phyloP scores from a whole-genome alignment of 1,140 invertebrate genomes.

The Drosophila murphyi region DNA sequence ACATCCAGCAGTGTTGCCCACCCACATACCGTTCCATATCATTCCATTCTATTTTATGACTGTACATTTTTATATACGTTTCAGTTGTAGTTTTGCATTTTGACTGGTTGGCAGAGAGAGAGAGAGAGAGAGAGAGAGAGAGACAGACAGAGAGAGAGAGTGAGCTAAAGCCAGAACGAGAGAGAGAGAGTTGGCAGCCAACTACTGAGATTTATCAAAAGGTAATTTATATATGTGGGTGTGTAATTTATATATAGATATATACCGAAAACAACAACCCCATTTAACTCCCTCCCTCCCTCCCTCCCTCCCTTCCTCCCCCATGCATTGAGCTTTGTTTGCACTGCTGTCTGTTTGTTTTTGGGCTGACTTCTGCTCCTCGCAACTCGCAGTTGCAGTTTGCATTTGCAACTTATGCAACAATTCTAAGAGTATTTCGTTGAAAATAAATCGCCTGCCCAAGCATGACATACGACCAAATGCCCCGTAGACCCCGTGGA shows the following conservation, averaged over 20 bases:
- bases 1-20: conserved; percentile 22
- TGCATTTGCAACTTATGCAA: conserved; percentile 65
- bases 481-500: neutral
- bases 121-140: neutral
- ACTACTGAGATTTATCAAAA: conserved; percentile 83
- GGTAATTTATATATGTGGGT: conserved; percentile 83
- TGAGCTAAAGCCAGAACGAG: no score
- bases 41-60: conserved; percentile 2
- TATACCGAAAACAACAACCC: conserved; percentile 14
- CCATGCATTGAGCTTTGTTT: conserved; percentile 43
- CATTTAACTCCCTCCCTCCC: neutral
- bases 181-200: neutral
- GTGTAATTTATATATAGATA: conserved; percentile 75
- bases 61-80: conserved; percentile 72
- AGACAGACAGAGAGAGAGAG: neutral
- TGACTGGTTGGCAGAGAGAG: conserved; percentile 1
- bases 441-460: conserved; percentile 80
- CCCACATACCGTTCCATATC: neutral
- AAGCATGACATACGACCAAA: conserved; percentile 69
- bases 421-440: conserved; percentile 82
- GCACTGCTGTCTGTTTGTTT: conserved; percentile 46
- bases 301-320: no score
- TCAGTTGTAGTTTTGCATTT: conserved; percentile 35
- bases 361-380: conserved; percentile 12
- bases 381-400: conserved; percentile 45